Evolutionary conservation across 2,888 invertebrate genomes (phyloP), one percentile per base, ranked within the genome.

Genomic region (Chloroclystis v-ata): DNA sequence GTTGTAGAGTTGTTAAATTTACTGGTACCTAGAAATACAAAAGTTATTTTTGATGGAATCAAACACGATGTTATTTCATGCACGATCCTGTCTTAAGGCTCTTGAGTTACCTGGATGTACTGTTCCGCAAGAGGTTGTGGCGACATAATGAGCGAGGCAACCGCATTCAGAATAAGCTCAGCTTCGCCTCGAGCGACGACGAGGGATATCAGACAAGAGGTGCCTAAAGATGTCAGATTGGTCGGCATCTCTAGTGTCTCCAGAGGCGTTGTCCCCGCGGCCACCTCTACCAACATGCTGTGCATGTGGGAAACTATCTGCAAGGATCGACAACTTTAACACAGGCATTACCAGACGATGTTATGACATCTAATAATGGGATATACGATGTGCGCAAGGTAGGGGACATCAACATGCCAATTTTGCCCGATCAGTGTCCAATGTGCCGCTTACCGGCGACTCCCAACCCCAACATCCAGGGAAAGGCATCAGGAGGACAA

Each of bases 141-240:
- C 43, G 95, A 95, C 94, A 97, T 97, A 32, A 97, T 90, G 55
- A 98, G 89, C 16, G 96, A 94, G 2, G 96, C 93, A 28, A 96
- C 91, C 4, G 98, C 96, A 62, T 93, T 92, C 4, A 98, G 89
- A 63, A 96, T 92, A 68, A 96, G 94, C 49, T 97, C 97, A 7
- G 97, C 96, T 74, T 97, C 96, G 3, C 98, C 99, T 44, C 95
- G 90, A 1, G 98, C 97, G 37, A 98, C 95, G 9, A 97, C 96
- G 50, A 99, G 88, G 43, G 97, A 96, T 42, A 98, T 89, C 6
- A 99, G 89, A 61, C 97, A 97, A 1, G 98, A 94, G 73, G 97
- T 96, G 40, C 97, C 96, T 49, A 97, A 91, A 3, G 96, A 93
- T 12, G 96, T 95, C 63, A 98, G 90, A 59, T 91, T 91, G 53